Evolutionary conservation across 2,113 vertebrate genomes (phyloP).

Genomic region (Boulengeromyrus knoepffleri): DNA sequence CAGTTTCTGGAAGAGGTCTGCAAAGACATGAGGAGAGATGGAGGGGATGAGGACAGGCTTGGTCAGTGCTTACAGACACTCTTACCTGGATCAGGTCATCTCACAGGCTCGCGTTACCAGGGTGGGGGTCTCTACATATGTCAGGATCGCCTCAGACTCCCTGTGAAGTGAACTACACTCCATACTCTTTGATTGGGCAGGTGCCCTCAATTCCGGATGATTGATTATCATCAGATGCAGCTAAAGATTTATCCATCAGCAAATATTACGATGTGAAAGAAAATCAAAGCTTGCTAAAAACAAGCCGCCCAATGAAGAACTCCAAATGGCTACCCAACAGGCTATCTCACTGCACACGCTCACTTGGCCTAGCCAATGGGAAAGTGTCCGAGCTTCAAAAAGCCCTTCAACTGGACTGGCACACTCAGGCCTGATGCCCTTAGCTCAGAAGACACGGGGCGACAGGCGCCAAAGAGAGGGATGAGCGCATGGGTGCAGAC

Average conservation of each 20-base stretch:
- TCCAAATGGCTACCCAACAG: neutral
- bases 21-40: neutral
- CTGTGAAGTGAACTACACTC: slow-evolving; percentile 10
- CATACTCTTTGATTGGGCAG: slow-evolving; percentile 39
- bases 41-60: neutral
- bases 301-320: neutral
- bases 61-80: slow-evolving; percentile 9
- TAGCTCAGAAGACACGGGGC: neutral
- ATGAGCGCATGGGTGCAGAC: neutral
- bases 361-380: neutral
- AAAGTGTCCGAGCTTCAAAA: neutral
- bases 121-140: slow-evolving; percentile 17
- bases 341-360: neutral
- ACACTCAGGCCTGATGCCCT: neutral
- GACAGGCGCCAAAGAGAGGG: neutral
- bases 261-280: slow-evolving; percentile 26
- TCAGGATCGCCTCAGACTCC: slow-evolving; percentile 25
- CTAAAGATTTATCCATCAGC: slow-evolving; percentile 45
- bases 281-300: neutral
- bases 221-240: slow-evolving; percentile 46
- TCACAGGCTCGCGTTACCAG: slow-evolving; percentile 27
- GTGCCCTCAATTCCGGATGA: slow-evolving; percentile 40
- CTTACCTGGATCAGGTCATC: neutral
- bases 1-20: slow-evolving; percentile 97
- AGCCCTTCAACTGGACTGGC: neutral